Evolutionary conservation across 2,888 invertebrate species (phyloP), one percentile per base, ranked within the genome.

Genomic region (Adelognathus sp.): DNA sequence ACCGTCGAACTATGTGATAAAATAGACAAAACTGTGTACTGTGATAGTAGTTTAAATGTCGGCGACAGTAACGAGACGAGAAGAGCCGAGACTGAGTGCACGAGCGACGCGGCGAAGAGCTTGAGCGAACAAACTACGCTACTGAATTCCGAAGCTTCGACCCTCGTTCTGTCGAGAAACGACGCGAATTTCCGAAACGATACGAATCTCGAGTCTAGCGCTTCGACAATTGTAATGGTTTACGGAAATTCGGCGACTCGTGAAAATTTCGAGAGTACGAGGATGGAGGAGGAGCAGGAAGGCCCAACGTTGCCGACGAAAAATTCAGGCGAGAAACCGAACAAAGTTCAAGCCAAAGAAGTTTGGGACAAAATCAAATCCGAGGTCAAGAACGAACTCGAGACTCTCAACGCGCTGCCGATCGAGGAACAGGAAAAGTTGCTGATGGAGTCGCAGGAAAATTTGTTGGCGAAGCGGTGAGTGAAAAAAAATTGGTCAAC

Each of bases 401-500:
- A 84, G 29, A 50, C 75, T 41, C 58, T 89, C 11, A 54, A 67
- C 0, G 64, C 41, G 24, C 82, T 90, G 33, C 60, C 87, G 18
- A 9, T 36, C 0, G 64, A 73, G 0, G 82, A 88, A 50, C 87
- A 87, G 74, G 78, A 81, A 18, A 58, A 78, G 50, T 72, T 84
- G 27, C 79, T 90, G 50, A 70, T 39, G 29, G 81, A 86, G 3
- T 84, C 85, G 1, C 90, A 91, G 77, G 81, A 88, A 18, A 81
- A 87, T 63, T 85, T 91, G 70, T 85, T 90, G 21, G 77, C 77
- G 18, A 89, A 87, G 85, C 84, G 90, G 91, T 89, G 81, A 83
- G 81, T 76, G 67, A 50, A 50, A 46, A 29, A 63, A 52, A 50
- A 27, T 18, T 27, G 7, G 70, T 75, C 33, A 56, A 50, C 6